Conservation (phyloP, 2,888 invertebrate species). For the Drosophila diplacantha region DNA sequence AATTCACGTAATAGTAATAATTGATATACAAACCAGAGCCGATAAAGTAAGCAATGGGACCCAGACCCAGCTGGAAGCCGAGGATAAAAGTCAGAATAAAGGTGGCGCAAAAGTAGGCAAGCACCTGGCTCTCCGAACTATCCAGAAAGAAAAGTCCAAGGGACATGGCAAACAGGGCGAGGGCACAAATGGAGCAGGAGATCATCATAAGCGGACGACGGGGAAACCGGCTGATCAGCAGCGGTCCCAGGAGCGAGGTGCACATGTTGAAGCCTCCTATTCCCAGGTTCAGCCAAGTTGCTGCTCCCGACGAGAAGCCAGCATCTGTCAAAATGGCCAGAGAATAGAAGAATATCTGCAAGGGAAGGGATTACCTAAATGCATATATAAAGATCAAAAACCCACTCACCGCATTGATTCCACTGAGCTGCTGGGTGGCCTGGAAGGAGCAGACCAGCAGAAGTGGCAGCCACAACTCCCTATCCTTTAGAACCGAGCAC, state of each 20-base stretch:
- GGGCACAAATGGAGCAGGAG: constrained; percentile 81
- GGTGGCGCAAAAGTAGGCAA: constrained; percentile 84
- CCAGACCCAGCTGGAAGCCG: constrained; percentile 89
- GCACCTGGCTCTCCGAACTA: constrained; percentile 73
- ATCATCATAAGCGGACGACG: constrained; percentile 83
- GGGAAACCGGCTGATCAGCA: constrained; percentile 82
- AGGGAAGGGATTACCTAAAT: constrained; percentile 16
- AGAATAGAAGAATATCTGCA: constrained; percentile 86
- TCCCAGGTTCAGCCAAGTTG: constrained; percentile 86
- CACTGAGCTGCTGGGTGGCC: constrained; percentile 91
- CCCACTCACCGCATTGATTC: constrained; percentile 88
- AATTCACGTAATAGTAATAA: not conserved
- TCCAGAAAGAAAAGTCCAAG: constrained; percentile 82
- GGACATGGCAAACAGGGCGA: constrained; percentile 81
- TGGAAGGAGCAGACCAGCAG: constrained; percentile 84
- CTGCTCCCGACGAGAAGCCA: constrained; percentile 80
- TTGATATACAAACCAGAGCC: constrained; percentile 81
- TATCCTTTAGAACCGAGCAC: constrained; percentile 80
- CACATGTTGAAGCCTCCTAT: constrained; percentile 84
- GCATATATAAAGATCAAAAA: accelerated
- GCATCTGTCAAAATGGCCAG: constrained; percentile 85
- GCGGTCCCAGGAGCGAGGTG: constrained; percentile 82
- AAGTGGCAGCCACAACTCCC: constrained; percentile 82
- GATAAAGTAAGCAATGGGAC: constrained; percentile 90
- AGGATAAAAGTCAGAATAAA: constrained; percentile 86